Conservation (phyloP, 2,797 vertebrate species). For the Fringilla coelebs region DNA sequence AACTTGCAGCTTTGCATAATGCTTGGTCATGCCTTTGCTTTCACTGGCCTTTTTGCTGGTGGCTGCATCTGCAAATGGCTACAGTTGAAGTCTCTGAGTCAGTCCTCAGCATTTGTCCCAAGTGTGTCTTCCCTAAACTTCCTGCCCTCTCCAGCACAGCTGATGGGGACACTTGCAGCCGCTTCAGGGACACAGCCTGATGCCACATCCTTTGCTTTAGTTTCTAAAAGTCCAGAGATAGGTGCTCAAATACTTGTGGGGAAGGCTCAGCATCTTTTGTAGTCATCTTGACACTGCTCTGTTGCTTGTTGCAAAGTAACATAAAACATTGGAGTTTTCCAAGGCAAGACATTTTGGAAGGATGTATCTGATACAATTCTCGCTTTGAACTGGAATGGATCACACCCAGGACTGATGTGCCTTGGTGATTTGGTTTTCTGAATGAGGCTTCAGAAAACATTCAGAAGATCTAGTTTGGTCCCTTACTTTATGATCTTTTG, state of each 20-base stretch:
- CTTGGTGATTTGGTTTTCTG: not conserved
- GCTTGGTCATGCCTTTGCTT: not conserved
- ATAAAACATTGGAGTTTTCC: not conserved
- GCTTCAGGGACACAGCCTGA: not conserved
- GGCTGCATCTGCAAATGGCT: not conserved
- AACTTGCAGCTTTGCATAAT: not conserved
- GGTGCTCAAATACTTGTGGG: not conserved
- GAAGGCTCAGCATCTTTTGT: not conserved
- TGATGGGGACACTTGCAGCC: not conserved
- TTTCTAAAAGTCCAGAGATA: not conserved
- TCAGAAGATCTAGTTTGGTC: not conserved
- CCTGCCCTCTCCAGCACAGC: not conserved
- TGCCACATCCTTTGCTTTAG: not conserved
- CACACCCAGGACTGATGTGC: fast-evolving
- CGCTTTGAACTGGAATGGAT: not conserved
- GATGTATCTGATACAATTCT: not conserved
- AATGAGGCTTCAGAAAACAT: not conserved
- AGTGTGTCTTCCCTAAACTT: fast-evolving
- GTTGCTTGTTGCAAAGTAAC: not conserved
- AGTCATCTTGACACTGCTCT: not conserved
- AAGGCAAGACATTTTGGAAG: not conserved
- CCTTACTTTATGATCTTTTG: not conserved
- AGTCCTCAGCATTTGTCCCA: not conserved
- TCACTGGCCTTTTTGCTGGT: not conserved
- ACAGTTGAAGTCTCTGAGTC: fast-evolving